Evolutionary conservation across 2,113 vertebrate genomes (phyloP), one percentile per base, ranked within the genome.

Genomic region (Deroptyus accipitrinus): DNA sequence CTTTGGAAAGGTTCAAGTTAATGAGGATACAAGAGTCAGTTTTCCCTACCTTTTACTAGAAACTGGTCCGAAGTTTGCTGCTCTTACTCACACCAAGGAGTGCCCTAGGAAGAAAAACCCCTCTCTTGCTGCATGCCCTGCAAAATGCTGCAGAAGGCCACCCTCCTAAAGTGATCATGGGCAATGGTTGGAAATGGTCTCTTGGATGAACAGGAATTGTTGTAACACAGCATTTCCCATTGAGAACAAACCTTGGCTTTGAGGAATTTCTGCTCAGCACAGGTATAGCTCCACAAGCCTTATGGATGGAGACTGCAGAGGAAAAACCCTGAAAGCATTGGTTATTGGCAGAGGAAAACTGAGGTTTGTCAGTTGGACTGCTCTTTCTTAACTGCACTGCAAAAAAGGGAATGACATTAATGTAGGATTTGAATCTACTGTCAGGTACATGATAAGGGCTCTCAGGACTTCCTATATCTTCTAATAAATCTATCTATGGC

Each of bases 71-170:
- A 69, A 61, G 42, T n/a, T 31, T 62, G 10, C 81, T 77, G 31
- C 24, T 55, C 0, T 41, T 39, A 12, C 1, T 2, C 18, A n/a
- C 52, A 22, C 3, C 7, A n/a, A 57, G 13, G 52, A 64, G 22
- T 7, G 10, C 33, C 33, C n/a, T 30, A 28, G 39, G 19, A 46
- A 13, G 33, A 44, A 55, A 63, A 67, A 3, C 0, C 46, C n/a
- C 41, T 24, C 35, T 63, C 27, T 42, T 17, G n/a, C 37, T 44
- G 46, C 18, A 1, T 2, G 6, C 5, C 72, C 52, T 42, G 55
- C 49, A 48, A 39, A 81, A 63, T 8, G 57, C 84, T 15, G 10
- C 39, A 57, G 54, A 49, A 87, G 63, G 8, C 7, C 15, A 25
- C 2, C 8, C 10, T 33, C 51, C 54, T 17, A 25, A 57, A 55